Conservation (phyloP, 2,113 vertebrate genomes). For the Pseudopipra pipra region DNA sequence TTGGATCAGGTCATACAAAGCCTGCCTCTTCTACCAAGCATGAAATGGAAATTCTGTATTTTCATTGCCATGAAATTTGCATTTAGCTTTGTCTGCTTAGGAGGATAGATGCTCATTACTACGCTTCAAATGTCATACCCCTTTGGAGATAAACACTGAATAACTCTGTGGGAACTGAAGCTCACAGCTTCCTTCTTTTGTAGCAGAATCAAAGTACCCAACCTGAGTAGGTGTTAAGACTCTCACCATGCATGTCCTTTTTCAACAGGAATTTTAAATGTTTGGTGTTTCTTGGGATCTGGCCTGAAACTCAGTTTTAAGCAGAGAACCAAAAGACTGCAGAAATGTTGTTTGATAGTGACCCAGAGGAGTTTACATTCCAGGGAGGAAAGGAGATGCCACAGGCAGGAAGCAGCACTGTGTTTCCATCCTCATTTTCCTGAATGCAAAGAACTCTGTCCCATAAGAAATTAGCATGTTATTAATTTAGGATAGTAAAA, state of each 20-base stretch:
- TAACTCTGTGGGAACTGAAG: not conserved
- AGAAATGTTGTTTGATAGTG: not conserved
- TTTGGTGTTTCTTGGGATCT: not conserved
- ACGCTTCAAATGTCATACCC: not conserved
- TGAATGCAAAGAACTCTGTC: not conserved
- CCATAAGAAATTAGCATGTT: not conserved
- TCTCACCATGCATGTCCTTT: not conserved
- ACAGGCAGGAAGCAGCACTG: not conserved
- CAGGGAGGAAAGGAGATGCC: not conserved
- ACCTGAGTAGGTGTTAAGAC: not conserved
- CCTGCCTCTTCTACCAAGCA: slow-evolving; percentile 5
- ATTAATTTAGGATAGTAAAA: not conserved
- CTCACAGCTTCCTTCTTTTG: not conserved
- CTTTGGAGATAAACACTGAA: slow-evolving; percentile 29
- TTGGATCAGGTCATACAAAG: slow-evolving; percentile 4
- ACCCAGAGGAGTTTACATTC: not conserved
- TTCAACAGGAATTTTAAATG: not conserved
- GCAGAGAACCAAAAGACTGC: not conserved
- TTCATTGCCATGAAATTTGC: slow-evolving; percentile 44
- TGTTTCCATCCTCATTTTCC: not conserved
- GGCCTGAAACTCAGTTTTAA: not conserved
- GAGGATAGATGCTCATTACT: not conserved
- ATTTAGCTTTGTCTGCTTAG: slow-evolving; percentile 20
- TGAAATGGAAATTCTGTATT: slow-evolving; percentile 48
- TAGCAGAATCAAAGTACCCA: slow-evolving; percentile 27